Base-by-base conservation (phyloP, 2,888 invertebrate genomes). In the Eupithecia pulchellata region DNA sequence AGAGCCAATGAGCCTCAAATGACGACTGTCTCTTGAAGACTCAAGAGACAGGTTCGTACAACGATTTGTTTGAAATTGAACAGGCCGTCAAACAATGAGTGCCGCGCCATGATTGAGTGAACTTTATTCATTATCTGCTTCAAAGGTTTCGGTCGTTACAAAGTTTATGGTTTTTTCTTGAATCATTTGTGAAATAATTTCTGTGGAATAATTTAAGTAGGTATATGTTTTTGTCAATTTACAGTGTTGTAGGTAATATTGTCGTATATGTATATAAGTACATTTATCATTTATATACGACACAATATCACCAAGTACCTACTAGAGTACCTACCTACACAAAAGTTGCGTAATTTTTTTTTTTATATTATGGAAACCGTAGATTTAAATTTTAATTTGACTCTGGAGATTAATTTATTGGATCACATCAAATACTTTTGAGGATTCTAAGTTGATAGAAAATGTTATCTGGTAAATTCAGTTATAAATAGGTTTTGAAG, bases 111-210 rank as follows among this genome's bases (percentile, higher is more conserved):
- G 34, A 63, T 63, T 57, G 20, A 65, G 17, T n/a, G 5, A 58
- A 63, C 42, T 39, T 71, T 52, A 47, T 47, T 64, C 66, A 71
- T 67, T 34, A 67, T 11, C 5, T 30, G 20, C 29, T 36, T 69
- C 65, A 17, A 65, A 66, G 66, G 66, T 34, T 69, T 14, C 34
- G 30, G 13, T 60, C 39, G 30, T 57, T 42, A 39, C 42, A 52
- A 57, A 64, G 20, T 61, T 34, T 61, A 20, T 25, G 4, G 20
- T 32, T 30, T 57, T 6, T 57, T 25, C 17, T 9, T 27, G 17
- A 30, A 60, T n/a, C n/a, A n/a, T n/a, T n/a, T 32, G n/a, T 32
- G 58, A 60, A 11, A 60, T 11, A 52, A 25, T 13, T 52, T 25
- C 11, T 47, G 20, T 47, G 20, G 20, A 47, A 47, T 20, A 47